Evolutionary conservation across 2,797 vertebrate species (phyloP).

Genomic region (Ispidina picta): DNA sequence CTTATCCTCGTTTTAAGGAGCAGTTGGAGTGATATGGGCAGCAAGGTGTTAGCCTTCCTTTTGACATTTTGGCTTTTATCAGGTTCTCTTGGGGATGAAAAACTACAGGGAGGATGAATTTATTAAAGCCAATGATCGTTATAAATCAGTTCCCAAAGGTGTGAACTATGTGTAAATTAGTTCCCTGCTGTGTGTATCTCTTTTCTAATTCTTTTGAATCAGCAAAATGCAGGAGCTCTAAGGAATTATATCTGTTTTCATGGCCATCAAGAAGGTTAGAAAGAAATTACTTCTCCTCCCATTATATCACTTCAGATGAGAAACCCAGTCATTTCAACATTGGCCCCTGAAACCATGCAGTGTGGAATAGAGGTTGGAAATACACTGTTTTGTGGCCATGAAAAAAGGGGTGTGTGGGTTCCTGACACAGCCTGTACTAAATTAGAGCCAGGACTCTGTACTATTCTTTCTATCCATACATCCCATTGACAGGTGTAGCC

Average conservation of each 20-base stretch:
- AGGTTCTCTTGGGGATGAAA: neutral
- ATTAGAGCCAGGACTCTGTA: neutral
- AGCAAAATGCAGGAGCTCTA: neutral
- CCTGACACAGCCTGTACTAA: neutral
- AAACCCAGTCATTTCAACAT: neutral
- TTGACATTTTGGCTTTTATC: neutral
- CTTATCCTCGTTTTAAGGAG: neutral
- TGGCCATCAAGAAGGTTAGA: neutral
- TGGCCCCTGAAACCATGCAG: neutral
- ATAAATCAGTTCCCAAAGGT: neutral
- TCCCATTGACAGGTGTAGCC: neutral
- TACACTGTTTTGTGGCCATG: neutral
- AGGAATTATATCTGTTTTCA: neutral
- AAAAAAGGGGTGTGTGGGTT: neutral
- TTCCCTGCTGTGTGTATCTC: neutral
- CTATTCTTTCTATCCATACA: neutral
- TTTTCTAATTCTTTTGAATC: neutral
- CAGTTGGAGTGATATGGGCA: neutral
- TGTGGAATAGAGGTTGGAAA: neutral
- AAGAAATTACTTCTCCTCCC: neutral
- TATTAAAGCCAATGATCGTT: neutral
- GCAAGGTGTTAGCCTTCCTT: neutral
- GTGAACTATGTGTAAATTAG: neutral
- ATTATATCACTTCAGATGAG: neutral
- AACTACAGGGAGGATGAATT: neutral